Base-by-base conservation (phyloP, 2,797 vertebrate genomes). In the Sternarchorhynchus goeldii region DNA sequence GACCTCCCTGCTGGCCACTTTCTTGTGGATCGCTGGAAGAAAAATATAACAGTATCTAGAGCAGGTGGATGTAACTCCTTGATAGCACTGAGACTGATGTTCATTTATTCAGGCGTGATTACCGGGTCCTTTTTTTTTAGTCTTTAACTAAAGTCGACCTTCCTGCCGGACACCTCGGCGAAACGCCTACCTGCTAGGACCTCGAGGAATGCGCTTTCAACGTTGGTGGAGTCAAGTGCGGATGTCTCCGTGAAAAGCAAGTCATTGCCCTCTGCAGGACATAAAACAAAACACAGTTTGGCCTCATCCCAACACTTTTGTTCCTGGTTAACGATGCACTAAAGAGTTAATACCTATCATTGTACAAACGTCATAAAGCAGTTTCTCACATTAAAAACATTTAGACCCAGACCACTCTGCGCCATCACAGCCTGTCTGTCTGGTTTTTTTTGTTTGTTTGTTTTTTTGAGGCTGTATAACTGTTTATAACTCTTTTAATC, bases 191-290 rank as follows among this genome's bases (percentile, higher is more conserved):
- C 96, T 91, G 93, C 92, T 85, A 99, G 94, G 88, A 98, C 96
- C 85, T 96, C 95, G 82, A 94, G 95, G 89, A 99, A 99, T 84
- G 97, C 96, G 73, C 86, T 92, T 93, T 99, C 97, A 25, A 99
- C 97, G 1, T 98, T 99, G 83, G 93, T 96, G 20, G 97, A 98
- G 84, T 97, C 95, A 90, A 99, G 84, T 73, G 97, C 97, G 16
- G 97, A 99, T 0, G 97, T 99, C 91, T 99, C 97, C 50, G 98
- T 98, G 83, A 94, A 99, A 73, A 97, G 93, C 68, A 99, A 91
- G 76, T 93, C 94, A 82, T 93, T 98, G 87, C 94, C 95, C 85
- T 98, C 97, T 99, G 92, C 71, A 88, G 71, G 86, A 59, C 86
- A 2, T 50, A 67, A 79, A 20, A 69, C 1, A 16, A 82, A 34